Evolutionary conservation across 2,888 invertebrate species (phyloP), one percentile per base, ranked within the genome.

Genomic region (Nomada ferruginata): DNA sequence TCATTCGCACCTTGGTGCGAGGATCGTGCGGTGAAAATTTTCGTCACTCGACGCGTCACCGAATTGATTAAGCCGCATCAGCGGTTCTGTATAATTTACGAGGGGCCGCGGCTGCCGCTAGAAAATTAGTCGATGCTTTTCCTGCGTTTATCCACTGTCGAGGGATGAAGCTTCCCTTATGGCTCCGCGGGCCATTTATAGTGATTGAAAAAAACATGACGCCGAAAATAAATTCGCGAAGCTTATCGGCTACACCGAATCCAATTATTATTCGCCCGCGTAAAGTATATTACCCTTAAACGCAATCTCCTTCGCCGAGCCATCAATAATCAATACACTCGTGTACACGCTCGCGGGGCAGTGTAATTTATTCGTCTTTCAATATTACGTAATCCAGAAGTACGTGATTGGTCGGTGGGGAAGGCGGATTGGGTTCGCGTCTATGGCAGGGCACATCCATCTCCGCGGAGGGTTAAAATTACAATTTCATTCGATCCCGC

Each of bases 401-500:
- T 2, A 29, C 20, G 20, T 7, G 44, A 50, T 70, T 50, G 53
- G 15, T 3, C 36, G 50, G 36, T 42, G 36, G 1, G 18, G 13
- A 13, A 63, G 52, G 13, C 52, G 63, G 18, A 72, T 50, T 26
- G n/a, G 42, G 20, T 65, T 26, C 36, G 23, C 23, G 13, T 13
- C 11, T 29, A 47, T 2, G n/a, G 13, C 20, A 5, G 9, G 20
- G 60, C 29, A 53, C 59, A 69, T 68, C 42, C 44, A 20, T 10
- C 44, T 18, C 15, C 20, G 47, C 15, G 44, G 15, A 57, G 50
- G 64, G 69, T 73, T 80, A 80, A 82, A 81, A 70, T 81, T 81
- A 75, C 82, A 75, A 75, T 81, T 81, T 71, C 66, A 64, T 75
- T 75, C 61, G 81, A 82, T 76, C 64, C 47, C 11, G 15, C 20